Conservation (phyloP, 1,140 invertebrate genomes). For the Drosophila albomicans region DNA sequence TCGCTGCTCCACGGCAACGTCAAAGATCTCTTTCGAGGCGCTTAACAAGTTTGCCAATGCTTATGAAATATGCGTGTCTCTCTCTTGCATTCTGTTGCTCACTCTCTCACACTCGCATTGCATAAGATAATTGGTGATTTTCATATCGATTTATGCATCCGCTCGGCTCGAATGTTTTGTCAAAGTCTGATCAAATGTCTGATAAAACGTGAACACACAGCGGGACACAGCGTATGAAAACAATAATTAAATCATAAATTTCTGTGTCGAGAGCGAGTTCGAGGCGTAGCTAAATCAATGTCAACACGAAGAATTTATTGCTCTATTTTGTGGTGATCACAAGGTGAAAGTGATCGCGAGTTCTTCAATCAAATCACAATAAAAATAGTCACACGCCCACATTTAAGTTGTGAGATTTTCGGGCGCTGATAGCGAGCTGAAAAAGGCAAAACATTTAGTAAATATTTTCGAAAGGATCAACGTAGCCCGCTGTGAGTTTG, state of each 20-base stretch:
- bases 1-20: background rate
- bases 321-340: slow-evolving; percentile 73
- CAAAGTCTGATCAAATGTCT: slow-evolving; percentile 41
- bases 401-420: slow-evolving; percentile 18
- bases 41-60: slow-evolving; percentile 72
- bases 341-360: slow-evolving; percentile 45
- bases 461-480: slow-evolving; percentile 34
- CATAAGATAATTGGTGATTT: slow-evolving; percentile 83
- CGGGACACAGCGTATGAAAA: slow-evolving; percentile 48
- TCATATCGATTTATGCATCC: slow-evolving; percentile 83
- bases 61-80: slow-evolving; percentile 55
- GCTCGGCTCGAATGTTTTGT: slow-evolving; percentile 52
- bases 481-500: slow-evolving; percentile 7
- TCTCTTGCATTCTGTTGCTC: slow-evolving; percentile 6
- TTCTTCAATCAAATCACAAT: slow-evolving; percentile 65
- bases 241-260: slow-evolving; percentile 83
- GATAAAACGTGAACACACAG: slow-evolving; percentile 60
- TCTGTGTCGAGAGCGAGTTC: slow-evolving; percentile 9
- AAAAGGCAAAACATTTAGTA: slow-evolving; percentile 42
- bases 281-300: slow-evolving; percentile 59
- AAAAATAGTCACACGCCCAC: slow-evolving; percentile 77
- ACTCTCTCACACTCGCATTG: slow-evolving; percentile 51
- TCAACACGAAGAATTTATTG: slow-evolving; percentile 73
- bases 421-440: slow-evolving; percentile 20
- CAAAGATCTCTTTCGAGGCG: slow-evolving; percentile 36